Evolutionary conservation across 1,140 invertebrate species (phyloP), one percentile per base, ranked within the genome.

Genomic region (Bombus impatiens): DNA sequence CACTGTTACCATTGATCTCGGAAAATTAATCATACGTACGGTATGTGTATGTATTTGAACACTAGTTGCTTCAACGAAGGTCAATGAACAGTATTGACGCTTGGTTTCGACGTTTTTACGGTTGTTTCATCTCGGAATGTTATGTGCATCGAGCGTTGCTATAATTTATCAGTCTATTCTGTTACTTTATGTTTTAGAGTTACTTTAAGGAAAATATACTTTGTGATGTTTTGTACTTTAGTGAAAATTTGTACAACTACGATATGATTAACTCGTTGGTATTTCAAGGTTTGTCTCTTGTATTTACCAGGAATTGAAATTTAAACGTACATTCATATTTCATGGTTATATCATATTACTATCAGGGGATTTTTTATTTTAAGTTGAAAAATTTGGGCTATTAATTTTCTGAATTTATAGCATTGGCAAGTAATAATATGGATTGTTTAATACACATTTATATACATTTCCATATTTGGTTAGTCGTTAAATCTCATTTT

Each of bases 11-110:
- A 37, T 40, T 22, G 53, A 82, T 65, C 71, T 28, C 1, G 37
- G 42, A 32, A 44, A 70, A 72, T 47, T 62, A 85, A 85, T 84
- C 67, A 22, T 62, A 71, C 67, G 68, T 59, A 57, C 32, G 25
- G 28, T 47, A 40, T 35, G 32, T 62, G 83, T 62, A 59, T 35
- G 53, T 65, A 47, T 80, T 35, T 62, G 68, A 85, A 62, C 77
- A 85, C 78, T 85, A 85, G 83, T 84, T 84, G 83, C 83, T 84
- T 84, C 77, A 28, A 53, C 77, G 76, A 84, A 79, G 83, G 83
- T 84, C 83, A 84, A 84, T 62, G 83, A 79, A 84, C 83, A 84
- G 67, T 70, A 78, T 78, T 25, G 83, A 79, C 40, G 67, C 42
- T 47, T n/a, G 53, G 13, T 79, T 79, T 79, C 65, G 37, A 79